Percentiles rank a stretch among this genome's conserved stretches.
Conservation (phyloP, 2,113 vertebrate species). For the Steatornis caripensis region DNA sequence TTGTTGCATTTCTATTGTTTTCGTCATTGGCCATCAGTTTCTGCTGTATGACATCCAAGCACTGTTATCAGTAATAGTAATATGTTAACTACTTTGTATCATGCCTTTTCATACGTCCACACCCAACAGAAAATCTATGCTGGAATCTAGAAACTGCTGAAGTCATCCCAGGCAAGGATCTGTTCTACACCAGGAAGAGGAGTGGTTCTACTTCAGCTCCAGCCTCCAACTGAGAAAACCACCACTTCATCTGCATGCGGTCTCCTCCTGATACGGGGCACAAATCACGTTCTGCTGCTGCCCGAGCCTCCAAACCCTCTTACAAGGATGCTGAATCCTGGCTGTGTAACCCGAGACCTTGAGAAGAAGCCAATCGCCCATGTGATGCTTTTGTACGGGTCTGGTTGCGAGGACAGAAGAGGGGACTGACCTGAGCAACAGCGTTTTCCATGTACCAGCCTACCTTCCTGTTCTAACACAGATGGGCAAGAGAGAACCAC, state of each 20-base stretch:
- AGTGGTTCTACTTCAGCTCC: background rate
- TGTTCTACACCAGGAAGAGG: background rate
- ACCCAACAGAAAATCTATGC: background rate
- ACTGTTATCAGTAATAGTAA: background rate
- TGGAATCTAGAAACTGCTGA: background rate
- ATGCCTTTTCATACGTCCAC: background rate
- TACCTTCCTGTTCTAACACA: background rate
- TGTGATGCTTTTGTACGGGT: background rate
- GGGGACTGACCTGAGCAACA: background rate
- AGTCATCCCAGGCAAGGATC: background rate
- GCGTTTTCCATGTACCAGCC: background rate
- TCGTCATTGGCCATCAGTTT: background rate
- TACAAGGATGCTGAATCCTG: background rate
- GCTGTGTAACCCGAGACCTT: fast-evolving
- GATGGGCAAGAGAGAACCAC: background rate
- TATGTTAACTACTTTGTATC: background rate
- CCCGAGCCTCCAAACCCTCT: background rate
- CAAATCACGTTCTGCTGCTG: background rate
- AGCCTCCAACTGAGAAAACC: background rate
- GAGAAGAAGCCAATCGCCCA: background rate
- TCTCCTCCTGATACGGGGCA: background rate
- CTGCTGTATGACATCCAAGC: background rate
- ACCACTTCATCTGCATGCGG: background rate
- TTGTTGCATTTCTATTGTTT: background rate
- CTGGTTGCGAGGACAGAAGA: background rate